A percentile compares a stretch with the other conserved stretches of the same genome.
Evolutionary conservation across 2,113 vertebrate genomes (phyloP).

Genomic region (Mus pahari): DNA sequence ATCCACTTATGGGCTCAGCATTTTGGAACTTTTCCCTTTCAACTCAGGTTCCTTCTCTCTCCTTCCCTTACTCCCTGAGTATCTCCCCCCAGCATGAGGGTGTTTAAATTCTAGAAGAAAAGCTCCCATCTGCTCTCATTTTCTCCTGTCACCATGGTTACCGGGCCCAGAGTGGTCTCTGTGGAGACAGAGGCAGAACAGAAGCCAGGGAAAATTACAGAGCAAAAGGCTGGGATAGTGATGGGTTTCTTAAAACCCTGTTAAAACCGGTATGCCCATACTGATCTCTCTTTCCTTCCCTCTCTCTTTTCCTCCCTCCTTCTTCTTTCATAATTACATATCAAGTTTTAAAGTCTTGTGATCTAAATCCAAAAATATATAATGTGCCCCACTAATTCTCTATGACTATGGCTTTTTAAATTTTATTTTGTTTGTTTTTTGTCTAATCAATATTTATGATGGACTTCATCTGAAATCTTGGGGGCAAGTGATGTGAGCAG

Average conservation of each 20-base stretch:
- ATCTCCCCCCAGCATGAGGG: constrained; percentile 3
- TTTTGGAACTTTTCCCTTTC: background rate
- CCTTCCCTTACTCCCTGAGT: background rate
- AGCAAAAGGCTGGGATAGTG: background rate
- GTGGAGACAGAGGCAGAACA: constrained; percentile 79
- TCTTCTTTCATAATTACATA: background rate
- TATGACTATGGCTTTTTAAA: background rate
- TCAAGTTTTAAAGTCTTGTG: constrained; percentile 28
- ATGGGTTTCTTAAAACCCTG: background rate
- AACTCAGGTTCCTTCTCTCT: background rate
- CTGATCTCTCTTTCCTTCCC: background rate
- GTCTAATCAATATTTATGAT: background rate
- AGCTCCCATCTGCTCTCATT: constrained; percentile 73
- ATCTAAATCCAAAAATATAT: background rate
- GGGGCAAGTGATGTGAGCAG: fast-evolving
- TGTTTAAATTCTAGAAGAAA: constrained; percentile 72
- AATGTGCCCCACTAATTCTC: background rate
- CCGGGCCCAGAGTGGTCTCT: constrained; percentile 77
- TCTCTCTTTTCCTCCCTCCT: background rate
- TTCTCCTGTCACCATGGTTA: constrained; percentile 78
- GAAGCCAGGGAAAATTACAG: constrained; percentile 59
- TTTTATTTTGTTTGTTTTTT: background rate
- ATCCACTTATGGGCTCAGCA: background rate
- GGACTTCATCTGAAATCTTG: background rate
- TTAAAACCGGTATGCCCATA: background rate